These are phyloP conservation scores for Ataeniobius toweri DNA, from an alignment of 2,797 vertebrate genomes.

Conservation along the genomic window DNA sequence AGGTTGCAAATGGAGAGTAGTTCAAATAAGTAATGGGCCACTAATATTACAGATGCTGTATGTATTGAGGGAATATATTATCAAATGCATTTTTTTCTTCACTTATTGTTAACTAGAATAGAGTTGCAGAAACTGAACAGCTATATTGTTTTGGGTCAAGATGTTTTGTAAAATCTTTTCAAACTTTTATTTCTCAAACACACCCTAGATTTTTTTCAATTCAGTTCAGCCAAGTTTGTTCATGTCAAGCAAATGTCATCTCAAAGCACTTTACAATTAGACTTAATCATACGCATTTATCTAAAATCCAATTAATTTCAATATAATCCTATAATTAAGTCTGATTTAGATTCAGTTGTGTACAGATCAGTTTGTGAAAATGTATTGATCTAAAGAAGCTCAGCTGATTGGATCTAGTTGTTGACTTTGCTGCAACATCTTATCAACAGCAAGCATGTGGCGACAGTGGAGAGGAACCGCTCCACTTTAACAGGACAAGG, in stretches of 20 bases:
- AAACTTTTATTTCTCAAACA: conserved; percentile 2
- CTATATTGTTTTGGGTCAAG: conserved; percentile 13
- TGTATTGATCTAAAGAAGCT: neutral
- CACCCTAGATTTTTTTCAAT: neutral
- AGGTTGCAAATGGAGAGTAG: conserved; percentile 56
- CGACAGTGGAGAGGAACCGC: too few relatives aligned
- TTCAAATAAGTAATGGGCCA: conserved; percentile 55
- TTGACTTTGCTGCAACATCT: too few relatives aligned
- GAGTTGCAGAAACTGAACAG: conserved; percentile 29
- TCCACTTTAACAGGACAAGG: too few relatives aligned
- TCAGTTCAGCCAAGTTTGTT: neutral
- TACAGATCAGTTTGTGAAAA: neutral
- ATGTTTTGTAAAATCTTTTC: conserved; percentile 34
- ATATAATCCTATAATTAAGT: neutral
- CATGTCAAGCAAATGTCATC: neutral
- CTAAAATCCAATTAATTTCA: neutral
- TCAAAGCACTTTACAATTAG: neutral
- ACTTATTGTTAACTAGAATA: conserved; percentile 18
- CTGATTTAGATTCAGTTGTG: neutral
- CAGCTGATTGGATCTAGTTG: neutral
- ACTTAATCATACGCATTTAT: neutral
- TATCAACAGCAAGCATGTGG: too few relatives aligned
- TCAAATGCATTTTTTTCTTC: conserved; percentile 34
- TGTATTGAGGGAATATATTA: conserved; percentile 56
- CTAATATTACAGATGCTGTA: conserved; percentile 63